Evolutionary conservation across 2,113 vertebrate species (phyloP), one percentile per base, ranked within the genome.

Genomic region (Paedocypris sp.): DNA sequence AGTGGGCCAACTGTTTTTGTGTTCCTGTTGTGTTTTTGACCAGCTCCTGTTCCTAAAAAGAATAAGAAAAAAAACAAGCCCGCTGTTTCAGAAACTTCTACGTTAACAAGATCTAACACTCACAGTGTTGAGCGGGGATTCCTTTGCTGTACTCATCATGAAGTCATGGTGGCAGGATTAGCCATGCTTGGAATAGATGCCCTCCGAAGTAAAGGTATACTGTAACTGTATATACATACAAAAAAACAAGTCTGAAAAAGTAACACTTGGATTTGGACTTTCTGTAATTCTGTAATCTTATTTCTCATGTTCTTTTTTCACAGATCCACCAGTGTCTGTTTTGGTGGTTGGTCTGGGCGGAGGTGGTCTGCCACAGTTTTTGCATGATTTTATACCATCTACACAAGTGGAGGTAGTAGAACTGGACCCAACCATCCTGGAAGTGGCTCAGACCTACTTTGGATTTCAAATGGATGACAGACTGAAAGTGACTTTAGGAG

Each of bases 111-210:
- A 35, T 1, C 8, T 48, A 12, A 36, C 31, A 10, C 32, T 62
- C 38, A 83, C 65, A 71, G 51, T 19, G 82, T 98, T 0, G 91
- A 99, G 69, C 87, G 83, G 69, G 88, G 87, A 62, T 93, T 88
- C 80, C 86, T 99, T 48, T 97, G 93, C 79, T 98, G 93, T 3
- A 83, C 90, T 66, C 93, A 99, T 71, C 95, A 98, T 70, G 89
- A 88, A 72, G 88, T 91, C 45, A 98, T 99, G 93, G 82, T 98
- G 0, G 90, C 93, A 0, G 91, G 90, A 47, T 83, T 99, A 2
- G 77, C 87, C 5, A 67, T 97, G 71, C 83, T 99, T 5, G 77
- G 76, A 12, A 72, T 75, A 46, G 78, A 77, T 0, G 16, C 36
- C 1, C 56, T 60, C 12, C 65, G 68, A 33, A 75, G 62, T 59